phyloP scores from a whole-genome alignment of 1,140 invertebrate species.

The Drosophila repleta region DNA sequence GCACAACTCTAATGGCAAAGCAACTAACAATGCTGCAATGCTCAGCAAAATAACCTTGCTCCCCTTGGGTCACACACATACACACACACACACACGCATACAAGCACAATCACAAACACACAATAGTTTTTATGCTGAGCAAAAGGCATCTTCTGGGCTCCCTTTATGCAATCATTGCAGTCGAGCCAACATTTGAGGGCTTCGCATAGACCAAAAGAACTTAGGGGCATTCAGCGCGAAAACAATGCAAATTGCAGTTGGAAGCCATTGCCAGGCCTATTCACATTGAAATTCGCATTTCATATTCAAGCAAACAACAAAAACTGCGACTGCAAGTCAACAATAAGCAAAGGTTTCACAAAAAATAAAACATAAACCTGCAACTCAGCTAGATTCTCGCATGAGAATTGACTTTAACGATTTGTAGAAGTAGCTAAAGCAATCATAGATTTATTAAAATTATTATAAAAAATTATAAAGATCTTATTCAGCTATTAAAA shows the following conservation, averaged over 20 bases:
- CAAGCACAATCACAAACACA: neutral
- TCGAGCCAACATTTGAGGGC: constrained; percentile 31
- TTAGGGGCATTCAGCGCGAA: constrained; percentile 58
- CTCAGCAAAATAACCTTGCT: constrained; percentile 48
- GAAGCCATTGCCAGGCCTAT: constrained; percentile 70
- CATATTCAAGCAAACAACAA: constrained; percentile 65
- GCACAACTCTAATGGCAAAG: constrained; percentile 36
- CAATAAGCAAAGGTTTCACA: constrained; percentile 44
- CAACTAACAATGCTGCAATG: constrained; percentile 33
- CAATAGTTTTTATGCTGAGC: constrained; percentile 32
- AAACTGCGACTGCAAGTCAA: constrained; percentile 56
- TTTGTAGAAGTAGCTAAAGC: too few species aligned
- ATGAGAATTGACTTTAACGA: too few species aligned
- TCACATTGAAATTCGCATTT: constrained; percentile 77
- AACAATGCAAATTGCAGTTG: constrained; percentile 65
- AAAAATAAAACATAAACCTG: neutral
- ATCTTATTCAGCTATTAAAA: too few species aligned
- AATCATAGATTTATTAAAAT: neutral
- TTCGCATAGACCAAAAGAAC: constrained; percentile 17
- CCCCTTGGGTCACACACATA: constrained; percentile 26
- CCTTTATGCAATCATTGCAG: constrained; percentile 76
- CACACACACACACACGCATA: neutral
- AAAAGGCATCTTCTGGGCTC: constrained; percentile 34
- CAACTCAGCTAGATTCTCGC: constrained; percentile 8
- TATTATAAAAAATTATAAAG: neutral